phyloP scores from a whole-genome alignment of 2,888 invertebrate species.

The Saturnia japonica region DNA sequence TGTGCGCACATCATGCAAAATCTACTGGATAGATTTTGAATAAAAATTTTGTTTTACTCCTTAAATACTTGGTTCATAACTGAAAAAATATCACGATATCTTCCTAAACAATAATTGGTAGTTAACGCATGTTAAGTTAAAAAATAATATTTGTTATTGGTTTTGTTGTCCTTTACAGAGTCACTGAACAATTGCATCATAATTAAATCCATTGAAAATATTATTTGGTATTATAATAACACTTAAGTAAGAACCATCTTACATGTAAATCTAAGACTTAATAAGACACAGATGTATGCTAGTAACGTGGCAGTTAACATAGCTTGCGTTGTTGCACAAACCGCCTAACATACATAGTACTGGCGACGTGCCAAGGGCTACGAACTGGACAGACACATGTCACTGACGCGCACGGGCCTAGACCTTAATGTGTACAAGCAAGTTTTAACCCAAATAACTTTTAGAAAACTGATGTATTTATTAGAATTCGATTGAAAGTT shows the following conservation, averaged over 20 bases:
- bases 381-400: conserved; percentile 4
- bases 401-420: conserved; percentile 1
- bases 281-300: background rate
- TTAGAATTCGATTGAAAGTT: background rate
- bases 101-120: too few species aligned
- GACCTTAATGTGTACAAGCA: background rate
- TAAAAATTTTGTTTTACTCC: too few species aligned
- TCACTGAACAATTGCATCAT: background rate
- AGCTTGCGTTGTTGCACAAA: conserved; percentile 11
- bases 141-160: too few species aligned
- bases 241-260: background rate
- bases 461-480: background rate
- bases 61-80: too few species aligned
- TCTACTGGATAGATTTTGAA: too few species aligned
- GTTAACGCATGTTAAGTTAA: too few species aligned
- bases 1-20: too few species aligned
- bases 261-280: background rate
- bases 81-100: too few species aligned
- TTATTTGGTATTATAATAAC: background rate
- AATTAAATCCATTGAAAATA: background rate
- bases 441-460: background rate
- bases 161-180: background rate
- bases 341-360: conserved; percentile 11
- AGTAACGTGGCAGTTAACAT: conserved; percentile 1
- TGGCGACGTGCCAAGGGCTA: conserved; percentile 15